Base-by-base conservation (phyloP, 2,888 invertebrate species). In the Piscicola geometra region DNA sequence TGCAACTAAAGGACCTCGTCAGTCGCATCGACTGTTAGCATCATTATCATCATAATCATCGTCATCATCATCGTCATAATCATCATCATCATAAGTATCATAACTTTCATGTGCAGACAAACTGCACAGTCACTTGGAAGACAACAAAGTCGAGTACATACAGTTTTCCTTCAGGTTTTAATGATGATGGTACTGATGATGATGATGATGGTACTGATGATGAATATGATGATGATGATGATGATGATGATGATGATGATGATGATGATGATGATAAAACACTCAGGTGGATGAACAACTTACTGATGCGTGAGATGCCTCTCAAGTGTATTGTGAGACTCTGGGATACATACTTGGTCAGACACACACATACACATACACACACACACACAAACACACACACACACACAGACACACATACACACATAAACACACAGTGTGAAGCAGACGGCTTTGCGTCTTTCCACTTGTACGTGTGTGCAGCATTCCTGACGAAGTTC, bases 391-490 rank as follows among this genome's bases (percentile, higher is more conserved):
- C 41, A 5, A 41, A 5, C 41, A 41, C 5, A 5, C 41, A 9
- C 41, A 41, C 41, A 5, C n/a, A n/a, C n/a, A n/a, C n/a, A n/a
- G n/a, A n/a, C n/a, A 41, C 41, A 5, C 41, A 41, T 41, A 5
- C 5, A 41, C 41, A 5, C 41, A 41, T 41, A 5, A 41, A 41
- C 41, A 18, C 21, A 64, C 64, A 87, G 87, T 84, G 86, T 76
- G 88, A 88, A 86, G 92, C 92, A 0, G 94, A 97, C 87, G 94
- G 93, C 35, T 98, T 99, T 87, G 94, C 97, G 1, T 91, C 92
- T 75, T 98, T 99, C 88, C 98, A 99, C 84, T 89, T 98, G 28
- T 99, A 99, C 86, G 97, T 99, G 0, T 98, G 98, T 87, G 99
- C 98, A n/a, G 96, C 99, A 5, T 99, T 99, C 86, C 88, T 99